Percentiles rank a stretch among this genome's conserved stretches.
These are phyloP conservation scores for Trochalopteron elliotii DNA, from an alignment of 2,113 vertebrate species.

Conservation along the genomic window DNA sequence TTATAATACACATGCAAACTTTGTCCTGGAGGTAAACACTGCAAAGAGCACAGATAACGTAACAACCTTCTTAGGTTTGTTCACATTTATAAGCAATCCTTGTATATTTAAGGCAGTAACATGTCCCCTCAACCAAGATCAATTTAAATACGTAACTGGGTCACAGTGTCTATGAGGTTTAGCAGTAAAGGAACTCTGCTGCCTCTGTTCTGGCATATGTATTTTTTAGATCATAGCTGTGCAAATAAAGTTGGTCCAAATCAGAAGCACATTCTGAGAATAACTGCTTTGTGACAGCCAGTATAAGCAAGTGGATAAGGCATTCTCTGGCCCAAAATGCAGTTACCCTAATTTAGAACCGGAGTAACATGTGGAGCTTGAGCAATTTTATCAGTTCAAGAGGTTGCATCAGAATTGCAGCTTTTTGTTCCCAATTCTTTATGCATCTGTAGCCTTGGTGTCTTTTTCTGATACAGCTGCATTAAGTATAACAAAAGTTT, in stretches of 20 bases:
- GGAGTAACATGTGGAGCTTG: neutral
- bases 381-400: neutral
- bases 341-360: neutral
- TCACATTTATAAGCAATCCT: neutral
- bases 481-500: neutral
- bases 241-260: neutral
- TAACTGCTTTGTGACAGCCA: neutral
- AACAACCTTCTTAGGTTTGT: conserved; percentile 85
- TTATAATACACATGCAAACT: conserved; percentile 87
- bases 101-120: neutral
- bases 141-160: neutral
- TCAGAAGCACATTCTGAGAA: neutral
- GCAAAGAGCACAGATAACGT: conserved; percentile 86
- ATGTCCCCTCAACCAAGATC: neutral
- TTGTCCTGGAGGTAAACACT: conserved; percentile 92
- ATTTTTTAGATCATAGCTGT: neutral
- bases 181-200: neutral
- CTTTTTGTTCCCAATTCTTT: neutral
- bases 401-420: neutral
- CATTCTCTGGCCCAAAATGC: neutral
- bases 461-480: neutral
- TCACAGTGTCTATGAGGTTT: neutral
- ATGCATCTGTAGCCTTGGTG: neutral
- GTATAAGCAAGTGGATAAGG: neutral
- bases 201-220: neutral